Evolutionary conservation across 1,140 invertebrate genomes (phyloP).

Genomic region (Trichonephila inaurata): DNA sequence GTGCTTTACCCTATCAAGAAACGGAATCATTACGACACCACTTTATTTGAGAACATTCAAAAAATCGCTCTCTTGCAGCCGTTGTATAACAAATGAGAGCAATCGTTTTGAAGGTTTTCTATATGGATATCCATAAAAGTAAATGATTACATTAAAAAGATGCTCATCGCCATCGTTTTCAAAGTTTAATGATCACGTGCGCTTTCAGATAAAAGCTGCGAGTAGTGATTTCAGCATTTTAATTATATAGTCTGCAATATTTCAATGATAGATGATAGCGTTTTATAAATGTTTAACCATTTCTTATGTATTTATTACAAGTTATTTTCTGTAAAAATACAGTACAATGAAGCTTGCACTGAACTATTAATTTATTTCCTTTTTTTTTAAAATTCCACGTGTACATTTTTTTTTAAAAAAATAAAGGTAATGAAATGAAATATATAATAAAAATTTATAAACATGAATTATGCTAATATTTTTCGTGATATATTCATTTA

Average conservation of each 20-base stretch:
- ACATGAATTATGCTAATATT: too few relatives aligned
- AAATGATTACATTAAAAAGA: conserved; percentile 33
- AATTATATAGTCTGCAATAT: background rate
- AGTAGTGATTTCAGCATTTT: background rate
- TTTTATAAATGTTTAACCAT: too few relatives aligned
- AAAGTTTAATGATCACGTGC: background rate
- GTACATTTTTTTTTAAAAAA: too few relatives aligned
- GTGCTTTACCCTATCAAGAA: background rate
- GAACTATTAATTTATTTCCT: too few relatives aligned
- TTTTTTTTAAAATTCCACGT: too few relatives aligned
- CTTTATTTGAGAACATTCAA: background rate
- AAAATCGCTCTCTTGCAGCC: background rate
- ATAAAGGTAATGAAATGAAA: too few relatives aligned
- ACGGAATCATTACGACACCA: background rate
- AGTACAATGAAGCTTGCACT: too few relatives aligned
- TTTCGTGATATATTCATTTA: too few relatives aligned
- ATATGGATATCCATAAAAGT: background rate
- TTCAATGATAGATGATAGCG: too few relatives aligned
- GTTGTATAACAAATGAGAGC: background rate
- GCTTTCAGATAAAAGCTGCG: background rate
- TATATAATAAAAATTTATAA: too few relatives aligned
- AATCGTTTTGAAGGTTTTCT: background rate
- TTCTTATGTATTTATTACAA: too few relatives aligned
- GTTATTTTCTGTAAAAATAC: too few relatives aligned
- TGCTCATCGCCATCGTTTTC: background rate